Evolutionary conservation across 2,888 invertebrate genomes (phyloP), one percentile per base, ranked within the genome.

Genomic region (Campoplex capitator): DNA sequence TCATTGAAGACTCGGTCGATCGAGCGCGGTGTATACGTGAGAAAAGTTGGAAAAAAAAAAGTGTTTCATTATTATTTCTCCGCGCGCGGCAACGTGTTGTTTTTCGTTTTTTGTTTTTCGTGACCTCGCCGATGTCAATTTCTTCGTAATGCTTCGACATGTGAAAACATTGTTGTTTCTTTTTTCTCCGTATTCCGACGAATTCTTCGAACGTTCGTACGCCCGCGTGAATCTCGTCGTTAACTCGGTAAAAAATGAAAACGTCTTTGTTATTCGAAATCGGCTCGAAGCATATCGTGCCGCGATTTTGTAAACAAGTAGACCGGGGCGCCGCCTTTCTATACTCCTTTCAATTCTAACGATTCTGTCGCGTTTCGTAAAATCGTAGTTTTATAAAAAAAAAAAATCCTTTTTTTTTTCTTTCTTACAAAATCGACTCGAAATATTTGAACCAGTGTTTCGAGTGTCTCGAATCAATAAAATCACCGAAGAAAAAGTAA

Each of bases 231-330:
- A 38, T 38, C 38, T 3, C 13, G 13, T 68, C n/a, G 67, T 28
- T 7, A 11, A 23, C 9, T 2, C 2, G 35, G 28, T 70, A 13
- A 23, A n/a, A 45, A 16, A 70, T 28, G 70, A 70, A 45, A 70
- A 70, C 70, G 23, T 70, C 23, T 70, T 16, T 28, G 45, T 45
- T 70, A 45, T 70, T 48, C 45, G 70, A 70, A 70, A 70, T 28
- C 42, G 70, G 23, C 6, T 23, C 23, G 28, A 28, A 70, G 16
- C 23, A 16, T 28, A 45, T 13, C 16, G 28, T 45, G 45, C 13
- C 11, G 45, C 16, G 16, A 28, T 18, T 70, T 70, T 45, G 45
- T 6, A 23, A 70, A 42, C 28, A 45, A 70, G 42, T 45, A 70
- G 45, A 45, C 18, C 62, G 32, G 32, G 62, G 32, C 62, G 16